Conservation (phyloP, 2,113 vertebrate species). For the Scytalopus superciliaris region DNA sequence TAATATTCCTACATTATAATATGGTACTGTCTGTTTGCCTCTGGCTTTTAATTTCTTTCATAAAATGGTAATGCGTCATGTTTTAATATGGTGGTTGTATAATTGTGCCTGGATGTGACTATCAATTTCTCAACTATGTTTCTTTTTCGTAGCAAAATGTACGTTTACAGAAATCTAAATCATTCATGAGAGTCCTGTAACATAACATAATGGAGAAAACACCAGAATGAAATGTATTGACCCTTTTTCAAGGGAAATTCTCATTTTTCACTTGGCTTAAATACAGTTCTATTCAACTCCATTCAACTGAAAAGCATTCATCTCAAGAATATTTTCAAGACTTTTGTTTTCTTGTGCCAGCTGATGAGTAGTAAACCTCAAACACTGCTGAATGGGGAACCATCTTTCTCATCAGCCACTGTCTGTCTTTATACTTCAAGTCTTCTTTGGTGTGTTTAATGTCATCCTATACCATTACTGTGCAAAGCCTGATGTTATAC, state of each 20-base stretch:
- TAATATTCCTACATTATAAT: not conserved
- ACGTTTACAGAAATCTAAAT: not conserved
- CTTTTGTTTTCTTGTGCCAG: not conserved
- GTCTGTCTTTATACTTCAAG: not conserved
- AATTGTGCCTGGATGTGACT: not conserved
- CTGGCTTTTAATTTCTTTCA: slow-evolving; percentile 35
- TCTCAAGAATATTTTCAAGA: not conserved
- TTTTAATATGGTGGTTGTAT: not conserved
- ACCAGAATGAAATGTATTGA: not conserved
- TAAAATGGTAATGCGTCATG: not conserved
- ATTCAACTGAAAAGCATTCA: not conserved
- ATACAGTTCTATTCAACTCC: not conserved
- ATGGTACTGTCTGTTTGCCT: not conserved
- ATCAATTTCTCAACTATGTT: not conserved
- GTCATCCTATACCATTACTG: not conserved
- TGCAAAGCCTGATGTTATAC: not conserved
- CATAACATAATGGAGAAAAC: not conserved
- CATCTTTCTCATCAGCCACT: not conserved
- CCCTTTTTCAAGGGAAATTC: not conserved
- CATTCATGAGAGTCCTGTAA: not conserved
- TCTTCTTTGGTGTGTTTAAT: not conserved
- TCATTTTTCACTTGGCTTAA: not conserved
- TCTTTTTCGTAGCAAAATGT: not conserved
- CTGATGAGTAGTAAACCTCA: not conserved
- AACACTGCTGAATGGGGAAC: not conserved